Evolutionary conservation across 1,140 invertebrate genomes (phyloP).

Genomic region (Marisa cornuarietis): DNA sequence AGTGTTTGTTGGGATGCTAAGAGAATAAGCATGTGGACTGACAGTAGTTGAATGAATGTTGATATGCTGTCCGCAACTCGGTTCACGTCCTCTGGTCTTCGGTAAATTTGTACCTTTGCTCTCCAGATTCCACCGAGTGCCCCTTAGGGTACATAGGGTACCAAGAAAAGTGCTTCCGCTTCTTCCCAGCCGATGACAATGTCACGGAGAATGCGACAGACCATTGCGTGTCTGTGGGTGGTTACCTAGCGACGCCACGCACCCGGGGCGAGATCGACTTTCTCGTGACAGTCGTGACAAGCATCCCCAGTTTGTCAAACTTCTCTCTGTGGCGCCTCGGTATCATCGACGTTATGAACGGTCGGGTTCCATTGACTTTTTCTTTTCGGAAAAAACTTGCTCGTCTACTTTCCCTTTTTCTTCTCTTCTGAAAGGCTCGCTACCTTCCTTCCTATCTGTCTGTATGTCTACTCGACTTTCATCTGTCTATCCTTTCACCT

Average conservation of each 20-base stretch:
- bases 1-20: too few species aligned
- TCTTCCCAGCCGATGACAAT: background rate
- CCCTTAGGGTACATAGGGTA: constrained; percentile 11
- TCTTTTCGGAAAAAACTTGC: too few species aligned
- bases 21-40: too few species aligned
- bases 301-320: constrained; percentile 2
- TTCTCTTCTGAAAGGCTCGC: too few species aligned
- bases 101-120: background rate
- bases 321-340: background rate
- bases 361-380: background rate
- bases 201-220: background rate
- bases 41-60: too few species aligned
- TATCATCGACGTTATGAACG: background rate
- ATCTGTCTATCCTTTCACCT: too few species aligned
- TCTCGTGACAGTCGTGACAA: background rate
- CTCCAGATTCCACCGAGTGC: constrained; percentile 8
- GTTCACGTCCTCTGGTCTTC: background rate
- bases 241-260: constrained; percentile 15
- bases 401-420: too few species aligned
- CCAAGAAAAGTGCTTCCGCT: constrained; percentile 6
- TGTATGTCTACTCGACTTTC: too few species aligned
- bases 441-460: too few species aligned
- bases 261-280: constrained; percentile 1
- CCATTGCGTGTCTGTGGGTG: background rate
- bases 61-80: background rate